Evolutionary conservation across 2,113 vertebrate genomes (phyloP).

Genomic region (Odobenus rosmarus): DNA sequence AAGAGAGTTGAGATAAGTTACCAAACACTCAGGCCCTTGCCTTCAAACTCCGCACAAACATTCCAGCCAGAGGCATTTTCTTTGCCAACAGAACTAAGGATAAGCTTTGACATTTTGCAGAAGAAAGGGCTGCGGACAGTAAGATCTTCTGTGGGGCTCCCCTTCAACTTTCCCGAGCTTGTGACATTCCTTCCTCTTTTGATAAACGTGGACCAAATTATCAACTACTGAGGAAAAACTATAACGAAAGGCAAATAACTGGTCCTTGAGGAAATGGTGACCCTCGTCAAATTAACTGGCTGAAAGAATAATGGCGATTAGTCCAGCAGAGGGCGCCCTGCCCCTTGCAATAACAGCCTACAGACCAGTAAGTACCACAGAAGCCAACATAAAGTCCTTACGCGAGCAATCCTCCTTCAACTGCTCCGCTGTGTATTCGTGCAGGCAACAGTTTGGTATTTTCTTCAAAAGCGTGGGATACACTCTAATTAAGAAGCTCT

Average conservation of each 20-base stretch:
- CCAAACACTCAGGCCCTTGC: not conserved
- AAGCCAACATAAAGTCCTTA: conserved; percentile 44
- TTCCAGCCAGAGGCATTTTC: not conserved
- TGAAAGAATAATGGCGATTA: not conserved
- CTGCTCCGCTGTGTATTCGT: not conserved
- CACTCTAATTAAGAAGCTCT: conserved; percentile 22
- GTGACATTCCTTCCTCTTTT: conserved; percentile 24
- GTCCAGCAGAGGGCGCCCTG: conserved; percentile 72
- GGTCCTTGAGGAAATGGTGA: not conserved
- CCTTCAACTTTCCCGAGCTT: not conserved
- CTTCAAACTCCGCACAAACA: not conserved
- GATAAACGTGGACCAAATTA: conserved; percentile 16
- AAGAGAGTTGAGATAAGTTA: conserved; percentile 60
- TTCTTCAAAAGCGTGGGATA: conserved; percentile 59
- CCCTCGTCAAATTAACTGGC: not conserved
- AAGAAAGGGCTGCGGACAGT: conserved; percentile 26
- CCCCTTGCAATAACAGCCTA: not conserved
- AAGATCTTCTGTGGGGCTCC: conserved; percentile 16
- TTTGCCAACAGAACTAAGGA: conserved; percentile 49
- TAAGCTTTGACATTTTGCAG: not conserved
- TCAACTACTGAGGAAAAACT: not conserved
- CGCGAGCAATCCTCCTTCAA: conserved; percentile 2
- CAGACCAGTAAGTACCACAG: not conserved
- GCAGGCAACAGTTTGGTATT: conserved; percentile 62
- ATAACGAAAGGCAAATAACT: not conserved